These are phyloP conservation scores for Porites australiensis DNA, from an alignment of 64 coral and sea anemone genomes.

Conservation along the genomic window DNA sequence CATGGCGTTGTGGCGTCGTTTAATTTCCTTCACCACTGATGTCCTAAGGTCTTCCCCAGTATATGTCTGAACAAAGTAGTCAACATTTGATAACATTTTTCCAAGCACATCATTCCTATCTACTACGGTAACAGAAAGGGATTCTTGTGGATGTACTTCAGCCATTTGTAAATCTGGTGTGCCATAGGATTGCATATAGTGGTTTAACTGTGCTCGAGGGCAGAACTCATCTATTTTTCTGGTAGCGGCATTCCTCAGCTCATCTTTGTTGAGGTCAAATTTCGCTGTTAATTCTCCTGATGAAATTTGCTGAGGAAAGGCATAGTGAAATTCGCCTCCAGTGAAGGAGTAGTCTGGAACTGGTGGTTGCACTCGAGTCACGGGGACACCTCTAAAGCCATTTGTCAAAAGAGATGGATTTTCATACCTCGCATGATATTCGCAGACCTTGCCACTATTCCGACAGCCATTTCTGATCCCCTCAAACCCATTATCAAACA, in stretches of 20 bases:
- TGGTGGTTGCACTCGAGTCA: conserved; percentile 42
- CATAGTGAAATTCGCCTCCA: conserved; percentile 44
- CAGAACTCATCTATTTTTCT: conserved; percentile 59
- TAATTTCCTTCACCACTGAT: conserved; percentile 35
- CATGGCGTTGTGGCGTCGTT: conserved; percentile 37
- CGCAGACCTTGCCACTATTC: conserved; percentile 1
- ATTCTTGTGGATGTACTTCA: conserved; percentile 9
- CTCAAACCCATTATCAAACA: conserved; percentile 66
- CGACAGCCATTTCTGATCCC: conserved; percentile 61
- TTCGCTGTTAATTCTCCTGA: conserved; percentile 46
- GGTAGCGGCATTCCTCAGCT: conserved; percentile 8
- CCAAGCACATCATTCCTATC: conserved; percentile 49
- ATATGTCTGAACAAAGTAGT: conserved; percentile 32
- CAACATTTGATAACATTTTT: conserved; percentile 46
- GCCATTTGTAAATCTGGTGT: conserved; percentile 18
- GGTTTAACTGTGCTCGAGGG: conserved; percentile 18
- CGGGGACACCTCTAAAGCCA: conserved; percentile 36
- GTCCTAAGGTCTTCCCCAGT: conserved; percentile 55
- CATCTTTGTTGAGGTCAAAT: conserved; percentile 39
- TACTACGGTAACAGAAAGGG: conserved; percentile 15
- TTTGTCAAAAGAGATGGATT: conserved; percentile 3
- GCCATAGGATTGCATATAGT: background rate
- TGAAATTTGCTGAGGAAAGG: background rate
- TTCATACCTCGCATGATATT: conserved; percentile 31
- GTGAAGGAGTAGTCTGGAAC: conserved; percentile 46